Evolutionary conservation across 2,797 vertebrate species (phyloP).

Genomic region (Acropternis orthonyx): DNA sequence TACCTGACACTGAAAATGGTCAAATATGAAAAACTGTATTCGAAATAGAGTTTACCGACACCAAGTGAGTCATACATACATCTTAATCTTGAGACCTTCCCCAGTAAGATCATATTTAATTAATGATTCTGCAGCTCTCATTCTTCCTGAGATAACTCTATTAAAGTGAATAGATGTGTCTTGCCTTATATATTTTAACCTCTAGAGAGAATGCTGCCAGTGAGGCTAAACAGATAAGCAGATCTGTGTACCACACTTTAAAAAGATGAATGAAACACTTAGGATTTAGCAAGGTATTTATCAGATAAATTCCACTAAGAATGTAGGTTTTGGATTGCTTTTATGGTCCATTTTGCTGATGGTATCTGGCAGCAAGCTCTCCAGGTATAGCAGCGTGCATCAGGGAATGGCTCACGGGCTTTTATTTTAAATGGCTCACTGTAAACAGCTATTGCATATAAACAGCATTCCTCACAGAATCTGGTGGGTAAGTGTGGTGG

Average conservation of each 20-base stretch:
- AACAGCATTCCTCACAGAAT: background rate
- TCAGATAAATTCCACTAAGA: constrained; percentile 25
- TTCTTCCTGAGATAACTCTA: background rate
- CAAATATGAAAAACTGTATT: background rate
- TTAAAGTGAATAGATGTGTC: constrained; percentile 11
- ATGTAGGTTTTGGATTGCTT: constrained; percentile 28
- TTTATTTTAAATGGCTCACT: constrained; percentile 11
- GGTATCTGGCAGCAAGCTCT: constrained; percentile 34
- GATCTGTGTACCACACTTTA: background rate
- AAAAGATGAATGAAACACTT: constrained; percentile 53
- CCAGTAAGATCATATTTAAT: constrained; percentile 7
- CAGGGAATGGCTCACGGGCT: constrained; percentile 36
- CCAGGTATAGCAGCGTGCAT: background rate
- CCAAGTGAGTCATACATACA: background rate
- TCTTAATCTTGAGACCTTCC: background rate
- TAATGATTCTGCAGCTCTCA: background rate
- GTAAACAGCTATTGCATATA: constrained; percentile 12
- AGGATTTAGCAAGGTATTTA: constrained; percentile 50
- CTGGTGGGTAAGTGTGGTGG: background rate
- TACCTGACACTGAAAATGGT: background rate
- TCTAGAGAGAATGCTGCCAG: background rate
- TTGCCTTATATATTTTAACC: constrained; percentile 19
- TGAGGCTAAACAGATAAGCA: constrained; percentile 21
- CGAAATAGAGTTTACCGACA: background rate
- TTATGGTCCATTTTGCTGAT: constrained; percentile 52